Evolutionary conservation across 1,140 invertebrate genomes (phyloP), one percentile per base, ranked within the genome.

Genomic region (Drosophila lacteicornis): DNA sequence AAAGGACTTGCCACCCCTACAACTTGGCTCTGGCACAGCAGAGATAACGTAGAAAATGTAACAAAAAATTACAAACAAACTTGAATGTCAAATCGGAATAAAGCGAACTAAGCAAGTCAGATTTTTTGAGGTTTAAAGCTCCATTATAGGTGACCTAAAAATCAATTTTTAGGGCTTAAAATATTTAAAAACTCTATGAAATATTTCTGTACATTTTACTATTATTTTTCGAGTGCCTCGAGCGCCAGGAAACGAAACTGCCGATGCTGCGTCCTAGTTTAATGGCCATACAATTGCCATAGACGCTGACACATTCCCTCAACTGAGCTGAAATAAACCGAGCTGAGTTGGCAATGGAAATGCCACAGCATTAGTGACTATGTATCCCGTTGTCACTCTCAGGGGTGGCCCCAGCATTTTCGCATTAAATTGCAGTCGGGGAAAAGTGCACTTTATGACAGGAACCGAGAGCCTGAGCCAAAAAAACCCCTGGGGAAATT

Each of bases 221-320:
- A 3, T 11, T 56, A 56, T 51, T 69, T 68, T 53, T 50, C 25
- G 47, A 45, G 46, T 49, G 73, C 11, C 9, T 36, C 11, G 30
- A 13, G 50, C 5, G 17, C 6, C 30, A 15, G 33, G 17, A 7
- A 30, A 17, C 33, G 53, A 55, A 61, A 66, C 38, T 46, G 55
- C 36, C 53, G 43, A 50, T 76, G 57, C 47, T 82, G 73, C 69
- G 77, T 50, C 73, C 74, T 73, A 80, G 77, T 88, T 87, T 87
- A 87, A 87, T 87, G 80, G 80, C 56, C 77, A 75, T 70, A 84
- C 68, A 83, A 88, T 87, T 84, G 80, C 75, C 73, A 77, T 70
- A 27, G 70, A 79, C 83, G 77, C 74, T 71, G 76, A 68, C 83
- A 88, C 66, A 88, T 80, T 87, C 65, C 47, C 51, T 47, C 57